Conservation (phyloP, 2,888 invertebrate species). For the Pycnomerus fuliginosus region DNA sequence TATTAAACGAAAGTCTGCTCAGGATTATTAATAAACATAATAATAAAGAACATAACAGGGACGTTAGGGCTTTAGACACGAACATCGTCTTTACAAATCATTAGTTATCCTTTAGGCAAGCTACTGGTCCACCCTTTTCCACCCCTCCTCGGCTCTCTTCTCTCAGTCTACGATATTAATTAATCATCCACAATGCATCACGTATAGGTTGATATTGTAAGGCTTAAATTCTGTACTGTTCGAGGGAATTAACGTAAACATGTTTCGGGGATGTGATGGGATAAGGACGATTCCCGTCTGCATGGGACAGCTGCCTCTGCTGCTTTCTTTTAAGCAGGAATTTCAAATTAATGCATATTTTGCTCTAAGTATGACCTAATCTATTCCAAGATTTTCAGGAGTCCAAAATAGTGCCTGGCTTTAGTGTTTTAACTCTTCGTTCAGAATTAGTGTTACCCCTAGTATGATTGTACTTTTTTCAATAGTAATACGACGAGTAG, state of each 20-base stretch:
- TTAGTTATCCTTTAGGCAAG: slow-evolving; percentile 51
- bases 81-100: slow-evolving; percentile 52
- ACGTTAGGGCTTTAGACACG: slow-evolving; percentile 41
- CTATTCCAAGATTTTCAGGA: too few relatives aligned
- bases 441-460: too few relatives aligned
- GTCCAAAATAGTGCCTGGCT: too few relatives aligned
- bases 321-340: too few relatives aligned
- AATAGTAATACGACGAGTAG: too few relatives aligned
- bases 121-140: slow-evolving; percentile 31
- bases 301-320: too few relatives aligned
- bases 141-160: slow-evolving; percentile 30
- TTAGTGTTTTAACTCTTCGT: too few relatives aligned
- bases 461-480: too few relatives aligned
- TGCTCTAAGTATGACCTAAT: too few relatives aligned
- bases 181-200: slow-evolving; percentile 48
- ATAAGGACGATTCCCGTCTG: too few relatives aligned
- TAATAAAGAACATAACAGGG: slow-evolving; percentile 30
- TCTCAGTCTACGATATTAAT: slow-evolving; percentile 41
- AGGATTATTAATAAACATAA: slow-evolving; percentile 27
- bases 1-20: slow-evolving; percentile 19
- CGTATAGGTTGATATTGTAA: slow-evolving; percentile 34
- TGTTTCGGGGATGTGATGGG: too few relatives aligned
- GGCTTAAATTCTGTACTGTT: slow-evolving; percentile 17
- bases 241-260: slow-evolving; percentile 13
- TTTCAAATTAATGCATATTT: too few relatives aligned